These are phyloP conservation scores for Ctenosaura bakeri DNA, from an alignment of 2,797 vertebrate species.

Conservation along the genomic window DNA sequence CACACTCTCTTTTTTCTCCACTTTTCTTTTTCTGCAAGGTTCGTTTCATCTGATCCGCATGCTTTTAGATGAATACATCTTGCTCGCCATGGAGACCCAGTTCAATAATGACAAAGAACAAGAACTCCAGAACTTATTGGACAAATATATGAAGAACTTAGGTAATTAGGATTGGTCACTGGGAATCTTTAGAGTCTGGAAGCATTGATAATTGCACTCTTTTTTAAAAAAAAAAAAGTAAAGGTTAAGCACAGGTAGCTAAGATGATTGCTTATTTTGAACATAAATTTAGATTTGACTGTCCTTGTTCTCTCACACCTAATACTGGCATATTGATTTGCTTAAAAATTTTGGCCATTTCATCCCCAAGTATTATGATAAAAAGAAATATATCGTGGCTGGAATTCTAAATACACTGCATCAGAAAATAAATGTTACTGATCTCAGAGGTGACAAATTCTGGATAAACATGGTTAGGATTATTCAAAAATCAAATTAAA, in stretches of 20 bases:
- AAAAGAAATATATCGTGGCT: background rate
- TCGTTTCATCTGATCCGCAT: conserved; percentile 98
- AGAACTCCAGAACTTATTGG: conserved; percentile 95
- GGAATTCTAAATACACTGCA: background rate
- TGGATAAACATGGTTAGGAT: background rate
- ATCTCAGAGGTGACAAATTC: background rate
- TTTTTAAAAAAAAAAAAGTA: background rate
- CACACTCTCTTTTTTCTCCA: conserved; percentile 41
- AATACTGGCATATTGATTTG: background rate
- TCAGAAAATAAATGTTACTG: background rate
- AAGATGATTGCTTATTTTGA: background rate
- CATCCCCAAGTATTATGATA: background rate
- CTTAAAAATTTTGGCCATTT: conserved; percentile 4
- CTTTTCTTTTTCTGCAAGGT: conserved; percentile 81
- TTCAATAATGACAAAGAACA: conserved; percentile 99
- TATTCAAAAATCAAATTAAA: background rate
- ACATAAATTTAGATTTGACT: background rate
- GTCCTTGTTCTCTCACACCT: background rate
- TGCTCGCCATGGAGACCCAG: conserved; percentile 96
- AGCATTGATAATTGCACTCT: background rate
- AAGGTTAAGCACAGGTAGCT: background rate
- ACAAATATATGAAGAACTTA: conserved; percentile 98
- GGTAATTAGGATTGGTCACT: conserved; percentile 80
- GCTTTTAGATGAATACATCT: conserved; percentile 98
- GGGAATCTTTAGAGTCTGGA: conserved; percentile 24